Evolutionary conservation across 2,797 vertebrate species (phyloP).

Genomic region (Prunella strophiata): DNA sequence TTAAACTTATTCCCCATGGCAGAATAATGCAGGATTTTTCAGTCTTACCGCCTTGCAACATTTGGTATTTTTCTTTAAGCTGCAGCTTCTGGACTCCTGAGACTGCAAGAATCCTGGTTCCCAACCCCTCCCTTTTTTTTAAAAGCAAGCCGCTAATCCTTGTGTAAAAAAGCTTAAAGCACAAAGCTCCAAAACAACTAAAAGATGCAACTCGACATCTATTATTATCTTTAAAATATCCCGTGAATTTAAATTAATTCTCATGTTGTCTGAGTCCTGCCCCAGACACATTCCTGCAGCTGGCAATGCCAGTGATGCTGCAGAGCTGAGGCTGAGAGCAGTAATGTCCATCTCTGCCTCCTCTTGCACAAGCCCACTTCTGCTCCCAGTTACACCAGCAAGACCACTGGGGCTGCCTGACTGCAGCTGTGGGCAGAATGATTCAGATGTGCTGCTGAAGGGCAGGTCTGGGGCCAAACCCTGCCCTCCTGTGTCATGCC

Average conservation of each 20-base stretch:
- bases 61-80: conserved; percentile 57
- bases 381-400: neutral
- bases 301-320: fast-evolving
- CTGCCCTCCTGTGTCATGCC: neutral
- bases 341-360: neutral
- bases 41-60: neutral
- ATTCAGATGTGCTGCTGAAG: fast-evolving
- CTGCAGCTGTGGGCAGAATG: neutral
- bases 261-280: neutral
- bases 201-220: conserved; percentile 22
- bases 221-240: conserved; percentile 51
- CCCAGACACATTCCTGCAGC: neutral
- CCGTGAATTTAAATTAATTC: neutral
- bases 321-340: neutral
- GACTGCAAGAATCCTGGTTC: conserved; percentile 15
- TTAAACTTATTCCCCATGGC: conserved; percentile 19
- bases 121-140: conserved; percentile 17
- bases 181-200: conserved; percentile 50
- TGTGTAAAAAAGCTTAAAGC: conserved; percentile 50
- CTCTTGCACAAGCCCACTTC: neutral
- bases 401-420: neutral
- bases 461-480: neutral
- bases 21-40: conserved; percentile 27
- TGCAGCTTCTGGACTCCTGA: conserved; percentile 41
- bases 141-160: conserved; percentile 33